phyloP scores from a whole-genome alignment of 2,113 vertebrate genomes.

The Nesogale talazaci region DNA sequence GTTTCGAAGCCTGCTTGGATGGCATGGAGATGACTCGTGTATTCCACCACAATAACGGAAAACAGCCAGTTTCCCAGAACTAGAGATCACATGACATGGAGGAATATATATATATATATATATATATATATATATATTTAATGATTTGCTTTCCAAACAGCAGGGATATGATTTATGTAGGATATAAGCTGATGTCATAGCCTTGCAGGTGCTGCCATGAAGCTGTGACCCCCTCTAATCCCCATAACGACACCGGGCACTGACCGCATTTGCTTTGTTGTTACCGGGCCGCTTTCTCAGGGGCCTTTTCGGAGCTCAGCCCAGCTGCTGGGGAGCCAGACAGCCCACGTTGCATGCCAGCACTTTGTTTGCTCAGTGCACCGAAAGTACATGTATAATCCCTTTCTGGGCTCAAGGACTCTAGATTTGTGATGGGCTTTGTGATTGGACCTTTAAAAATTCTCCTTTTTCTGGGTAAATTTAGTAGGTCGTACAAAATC shows the following conservation, averaged over 20 bases:
- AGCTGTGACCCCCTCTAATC: slow-evolving; percentile 87
- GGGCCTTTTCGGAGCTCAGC: slow-evolving; percentile 28
- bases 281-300: slow-evolving; percentile 69
- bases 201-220: slow-evolving; percentile 84
- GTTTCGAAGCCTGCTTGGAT: slow-evolving; percentile 32
- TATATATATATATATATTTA: too few species aligned
- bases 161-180: slow-evolving; percentile 87
- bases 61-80: slow-evolving; percentile 84
- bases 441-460: neutral
- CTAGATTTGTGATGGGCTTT: too few species aligned
- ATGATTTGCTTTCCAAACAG: slow-evolving; percentile 87
- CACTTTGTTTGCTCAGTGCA: slow-evolving; percentile 26
- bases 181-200: slow-evolving; percentile 86
- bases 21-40: neutral
- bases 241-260: slow-evolving; percentile 78
- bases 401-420: neutral
- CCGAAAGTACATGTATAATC: slow-evolving; percentile 47
- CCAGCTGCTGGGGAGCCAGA: slow-evolving; percentile 20
- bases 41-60: slow-evolving; percentile 73
- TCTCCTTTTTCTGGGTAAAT: neutral
- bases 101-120: too few species aligned
- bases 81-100: slow-evolving; percentile 83
- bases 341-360: neutral
- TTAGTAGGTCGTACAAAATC: neutral
- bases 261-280: slow-evolving; percentile 83